These are phyloP conservation scores for Wiebesia pumilae DNA, from an alignment of 1,140 invertebrate genomes.

Conservation along the genomic window DNA sequence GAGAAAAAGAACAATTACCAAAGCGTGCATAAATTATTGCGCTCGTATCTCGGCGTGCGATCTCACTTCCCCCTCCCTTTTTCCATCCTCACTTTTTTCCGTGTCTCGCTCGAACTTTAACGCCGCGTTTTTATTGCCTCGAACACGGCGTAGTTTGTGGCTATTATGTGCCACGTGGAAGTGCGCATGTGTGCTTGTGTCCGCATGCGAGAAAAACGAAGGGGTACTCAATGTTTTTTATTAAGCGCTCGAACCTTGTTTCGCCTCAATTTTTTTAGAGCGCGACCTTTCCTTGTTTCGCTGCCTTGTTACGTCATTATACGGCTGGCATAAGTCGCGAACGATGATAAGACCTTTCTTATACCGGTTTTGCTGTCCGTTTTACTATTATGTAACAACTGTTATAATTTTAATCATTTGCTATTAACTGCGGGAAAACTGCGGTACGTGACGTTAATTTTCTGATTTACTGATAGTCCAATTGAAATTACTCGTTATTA, in stretches of 20 bases:
- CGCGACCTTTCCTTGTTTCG: constrained; percentile 8
- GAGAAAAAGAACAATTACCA: background rate
- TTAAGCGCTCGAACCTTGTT: background rate
- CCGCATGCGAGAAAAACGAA: background rate
- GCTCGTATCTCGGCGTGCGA: constrained; percentile 23
- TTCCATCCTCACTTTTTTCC: background rate
- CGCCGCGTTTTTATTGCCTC: constrained; percentile 31
- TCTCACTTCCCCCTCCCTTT: constrained; percentile 1
- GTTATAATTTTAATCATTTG: no score
- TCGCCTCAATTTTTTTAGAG: constrained; percentile 24
- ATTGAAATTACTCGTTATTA: background rate
- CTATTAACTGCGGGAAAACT: no score
- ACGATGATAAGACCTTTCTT: background rate
- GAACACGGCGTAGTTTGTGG: background rate
- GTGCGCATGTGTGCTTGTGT: background rate
- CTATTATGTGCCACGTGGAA: background rate
- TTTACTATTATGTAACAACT: no score
- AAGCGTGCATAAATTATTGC: constrained; percentile 31
- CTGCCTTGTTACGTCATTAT: background rate
- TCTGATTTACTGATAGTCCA: background rate
- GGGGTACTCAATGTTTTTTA: constrained; percentile 17
- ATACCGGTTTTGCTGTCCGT: background rate
- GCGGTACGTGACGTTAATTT: background rate
- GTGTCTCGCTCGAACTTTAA: background rate
- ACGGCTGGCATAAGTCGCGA: background rate